Percentiles rank a stretch among this genome's conserved stretches.
phyloP scores from a whole-genome alignment of 2,113 vertebrate species.

The Conger conger region DNA sequence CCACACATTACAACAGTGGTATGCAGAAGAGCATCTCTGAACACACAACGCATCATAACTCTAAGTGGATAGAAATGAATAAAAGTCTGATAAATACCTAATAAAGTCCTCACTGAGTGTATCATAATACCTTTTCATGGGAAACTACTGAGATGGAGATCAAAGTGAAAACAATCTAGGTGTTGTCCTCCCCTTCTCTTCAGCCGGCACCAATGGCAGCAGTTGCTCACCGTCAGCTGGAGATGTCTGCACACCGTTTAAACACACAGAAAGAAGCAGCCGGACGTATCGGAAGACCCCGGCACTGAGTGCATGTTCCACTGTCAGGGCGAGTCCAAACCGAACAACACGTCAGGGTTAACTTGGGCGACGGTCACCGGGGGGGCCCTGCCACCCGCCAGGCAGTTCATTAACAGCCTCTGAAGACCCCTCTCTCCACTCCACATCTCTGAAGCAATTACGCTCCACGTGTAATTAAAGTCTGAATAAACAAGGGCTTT shows the following conservation, averaged over 20 bases:
- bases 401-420: slow-evolving; percentile 76
- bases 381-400: slow-evolving; percentile 68
- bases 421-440: slow-evolving; percentile 62
- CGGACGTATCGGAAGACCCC: slow-evolving; percentile 66
- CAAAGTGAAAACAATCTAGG: slow-evolving; percentile 42
- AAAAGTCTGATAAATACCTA: too few relatives aligned
- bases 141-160: slow-evolving; percentile 2
- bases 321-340: slow-evolving; percentile 69
- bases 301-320: slow-evolving; percentile 67
- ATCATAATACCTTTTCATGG: neutral
- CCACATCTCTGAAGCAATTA: slow-evolving; percentile 66
- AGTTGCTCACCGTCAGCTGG: slow-evolving; percentile 58
- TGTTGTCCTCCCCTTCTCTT: slow-evolving; percentile 62
- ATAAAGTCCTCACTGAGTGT: too few relatives aligned
- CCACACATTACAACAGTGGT: too few relatives aligned
- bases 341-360: slow-evolving; percentile 75
- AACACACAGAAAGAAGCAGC: slow-evolving; percentile 47
- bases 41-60: too few relatives aligned
- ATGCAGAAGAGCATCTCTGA: too few relatives aligned
- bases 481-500: slow-evolving; percentile 73
- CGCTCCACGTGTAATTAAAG: slow-evolving; percentile 75
- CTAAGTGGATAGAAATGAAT: too few relatives aligned
- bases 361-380: slow-evolving; percentile 75
- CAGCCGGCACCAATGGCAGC: slow-evolving; percentile 65
- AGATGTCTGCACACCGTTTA: slow-evolving; percentile 58